Base-by-base conservation (phyloP, 30 jellyfish, hydroid and myxozoan species). In the Aurelia aurita complex sp. Pacific region DNA sequence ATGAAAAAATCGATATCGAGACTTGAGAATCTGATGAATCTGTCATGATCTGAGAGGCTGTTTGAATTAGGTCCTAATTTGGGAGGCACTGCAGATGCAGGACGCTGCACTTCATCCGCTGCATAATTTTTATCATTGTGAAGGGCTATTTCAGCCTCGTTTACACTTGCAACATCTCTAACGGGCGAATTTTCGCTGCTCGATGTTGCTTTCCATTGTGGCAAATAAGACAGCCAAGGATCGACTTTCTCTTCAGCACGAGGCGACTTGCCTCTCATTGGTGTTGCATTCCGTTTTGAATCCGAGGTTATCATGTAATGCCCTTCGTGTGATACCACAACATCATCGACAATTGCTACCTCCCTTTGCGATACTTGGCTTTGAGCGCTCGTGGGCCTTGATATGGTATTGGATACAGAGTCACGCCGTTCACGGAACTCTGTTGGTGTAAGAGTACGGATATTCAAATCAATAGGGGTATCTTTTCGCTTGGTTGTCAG, bases 161-260 rank as follows among this genome's bases (percentile, higher is more conserved):
- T 50, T 29, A 16, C 68, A 33, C 74, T 35, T 14, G 78, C 16
- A n/a, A 34, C 74, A 23, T 55, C 32, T 53, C 85, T 35, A 6
- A 76, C 65, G 32, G 86, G 88, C 0, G 96, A 61, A 38, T 54
- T 34, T 4, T 69, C 87, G 33, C 14, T 50, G 62, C 89, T 51
- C 6, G 95, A 64, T 9, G 81, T 40, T 1, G 64, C 67, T 42
- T 86, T 86, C 95, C 89, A 76, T 18, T 79, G 35, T 9, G 95
- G 95, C 19, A 86, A 81, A 38, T 86, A 86, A 2, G 95, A 76
- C 34, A 86, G 89, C 95, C 95, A 86, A 11, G 95, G 95, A 72
- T 86, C 95, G 36, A 77, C 80, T n/a, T 73, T 84, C 67, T 77
- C 78, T 42, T 77, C 81, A 9, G 79, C 74, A 10, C 67, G 80